Evolutionary conservation across 2,888 invertebrate genomes (phyloP).

Genomic region (Aelia acuminata): DNA sequence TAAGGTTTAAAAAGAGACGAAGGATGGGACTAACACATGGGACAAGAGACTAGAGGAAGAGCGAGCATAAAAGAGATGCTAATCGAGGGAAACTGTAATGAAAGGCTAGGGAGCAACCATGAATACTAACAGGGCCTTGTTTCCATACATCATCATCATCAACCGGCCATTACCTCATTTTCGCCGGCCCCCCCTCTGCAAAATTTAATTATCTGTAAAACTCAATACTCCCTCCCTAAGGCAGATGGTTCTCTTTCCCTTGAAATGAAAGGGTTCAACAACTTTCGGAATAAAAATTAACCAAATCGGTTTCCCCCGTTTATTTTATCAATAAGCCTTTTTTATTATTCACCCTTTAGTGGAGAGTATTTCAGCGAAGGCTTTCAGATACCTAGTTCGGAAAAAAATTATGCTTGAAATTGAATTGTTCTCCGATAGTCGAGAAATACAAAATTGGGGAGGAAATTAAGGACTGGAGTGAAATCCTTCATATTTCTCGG

Average conservation of each 20-base stretch:
- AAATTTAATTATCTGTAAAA: constrained; percentile 61
- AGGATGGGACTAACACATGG: constrained; percentile 3
- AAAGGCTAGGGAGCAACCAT: constrained; percentile 57
- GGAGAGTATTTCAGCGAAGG: background rate
- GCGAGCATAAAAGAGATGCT: constrained; percentile 59
- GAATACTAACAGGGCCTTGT: constrained; percentile 59
- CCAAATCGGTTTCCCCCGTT: constrained; percentile 17
- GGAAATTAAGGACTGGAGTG: too few species aligned
- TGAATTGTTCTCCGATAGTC: too few species aligned
- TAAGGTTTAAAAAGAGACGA: background rate
- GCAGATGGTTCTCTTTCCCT: constrained; percentile 57
- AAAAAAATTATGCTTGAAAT: too few species aligned
- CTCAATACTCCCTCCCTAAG: constrained; percentile 58
- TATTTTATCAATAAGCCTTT: background rate
- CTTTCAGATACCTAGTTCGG: background rate
- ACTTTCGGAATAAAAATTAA: constrained; percentile 53
- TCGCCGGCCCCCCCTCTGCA: constrained; percentile 49
- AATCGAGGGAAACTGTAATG: constrained; percentile 59
- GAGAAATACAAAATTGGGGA: too few species aligned
- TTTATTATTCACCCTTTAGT: background rate
- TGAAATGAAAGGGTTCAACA: constrained; percentile 57
- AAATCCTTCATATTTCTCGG: too few species aligned
- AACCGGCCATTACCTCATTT: constrained; percentile 59
- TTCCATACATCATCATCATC: constrained; percentile 61
- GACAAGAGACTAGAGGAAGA: constrained; percentile 43